Evolutionary conservation across 2,888 invertebrate species (phyloP).

Genomic region (Drosophila mimica): DNA sequence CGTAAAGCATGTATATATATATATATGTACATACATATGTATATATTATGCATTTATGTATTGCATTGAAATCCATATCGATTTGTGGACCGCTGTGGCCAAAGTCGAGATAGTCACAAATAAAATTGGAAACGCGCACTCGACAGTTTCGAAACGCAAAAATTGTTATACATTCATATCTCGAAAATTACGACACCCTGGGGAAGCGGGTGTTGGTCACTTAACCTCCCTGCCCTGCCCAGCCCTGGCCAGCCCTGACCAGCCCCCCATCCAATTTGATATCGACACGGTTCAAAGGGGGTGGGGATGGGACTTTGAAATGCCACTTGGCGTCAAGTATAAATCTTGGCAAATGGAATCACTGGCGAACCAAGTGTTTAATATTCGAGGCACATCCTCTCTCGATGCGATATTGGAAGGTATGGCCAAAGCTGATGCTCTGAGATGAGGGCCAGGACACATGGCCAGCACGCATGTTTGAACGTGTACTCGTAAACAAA

Average conservation of each 20-base stretch:
- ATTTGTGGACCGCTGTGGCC: constrained; percentile 24
- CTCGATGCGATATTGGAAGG: constrained; percentile 65
- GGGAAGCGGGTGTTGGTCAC: constrained; percentile 80
- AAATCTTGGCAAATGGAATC: constrained; percentile 61
- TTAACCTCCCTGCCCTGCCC: constrained; percentile 26
- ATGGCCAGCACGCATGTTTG: neutral
- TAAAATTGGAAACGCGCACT: constrained; percentile 62
- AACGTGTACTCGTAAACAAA: constrained; percentile 40
- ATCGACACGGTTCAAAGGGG: constrained; percentile 14
- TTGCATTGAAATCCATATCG: constrained; percentile 32
- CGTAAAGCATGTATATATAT: neutral
- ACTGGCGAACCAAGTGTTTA: constrained; percentile 51
- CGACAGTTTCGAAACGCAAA: constrained; percentile 65
- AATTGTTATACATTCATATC: constrained; percentile 85
- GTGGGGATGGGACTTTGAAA: constrained; percentile 16
- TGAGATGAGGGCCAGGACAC: constrained; percentile 7
- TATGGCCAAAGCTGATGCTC: constrained; percentile 23
- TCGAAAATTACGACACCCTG: constrained; percentile 84
- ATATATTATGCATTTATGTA: neutral
- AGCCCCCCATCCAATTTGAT: constrained; percentile 3
- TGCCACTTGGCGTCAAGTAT: constrained; percentile 57
- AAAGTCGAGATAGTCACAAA: constrained; percentile 60
- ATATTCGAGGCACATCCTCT: constrained; percentile 62
- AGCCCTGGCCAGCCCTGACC: neutral
- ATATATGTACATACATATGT: neutral